Evolutionary conservation across 2,888 invertebrate genomes (phyloP).

Genomic region (Caenorhabditis macrosperma): DNA sequence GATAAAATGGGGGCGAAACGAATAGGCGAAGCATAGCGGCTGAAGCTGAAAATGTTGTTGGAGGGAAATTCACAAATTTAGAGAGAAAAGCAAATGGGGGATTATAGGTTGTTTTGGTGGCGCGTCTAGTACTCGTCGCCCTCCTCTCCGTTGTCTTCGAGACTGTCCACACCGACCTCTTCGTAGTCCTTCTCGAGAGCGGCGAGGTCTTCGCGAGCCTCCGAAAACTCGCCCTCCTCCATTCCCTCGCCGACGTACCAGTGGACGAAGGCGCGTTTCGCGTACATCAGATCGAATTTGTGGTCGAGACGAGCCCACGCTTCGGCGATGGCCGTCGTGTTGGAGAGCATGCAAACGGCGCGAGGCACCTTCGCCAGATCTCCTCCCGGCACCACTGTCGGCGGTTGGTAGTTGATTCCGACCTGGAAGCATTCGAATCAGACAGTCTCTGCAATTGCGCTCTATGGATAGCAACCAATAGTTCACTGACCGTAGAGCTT

Average conservation of each 20-base stretch:
- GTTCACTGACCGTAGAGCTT: no score
- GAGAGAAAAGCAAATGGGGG: background rate
- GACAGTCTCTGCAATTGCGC: no score
- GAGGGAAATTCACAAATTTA: background rate
- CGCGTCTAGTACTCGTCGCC: conserved; percentile 69
- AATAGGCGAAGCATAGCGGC: background rate
- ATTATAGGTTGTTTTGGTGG: background rate
- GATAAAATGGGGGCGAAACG: background rate
- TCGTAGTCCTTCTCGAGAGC: conserved; percentile 75
- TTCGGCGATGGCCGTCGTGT: conserved; percentile 21
- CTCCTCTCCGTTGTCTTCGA: conserved; percentile 72
- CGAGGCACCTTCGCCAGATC: conserved; percentile 86
- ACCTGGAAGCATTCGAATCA: conserved; percentile 80
- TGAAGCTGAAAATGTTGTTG: background rate
- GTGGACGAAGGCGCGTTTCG: conserved; percentile 82
- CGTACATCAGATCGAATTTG: conserved; percentile 85
- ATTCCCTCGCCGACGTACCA: conserved; percentile 82
- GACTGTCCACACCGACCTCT: conserved; percentile 76
- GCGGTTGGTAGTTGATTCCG: conserved; percentile 79
- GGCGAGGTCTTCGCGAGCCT: conserved; percentile 77
- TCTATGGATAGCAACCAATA: no score
- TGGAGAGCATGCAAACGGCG: conserved; percentile 90
- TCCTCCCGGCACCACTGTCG: conserved; percentile 92
- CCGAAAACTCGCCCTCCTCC: conserved; percentile 79
- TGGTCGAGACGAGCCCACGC: conserved; percentile 89